Base-by-base conservation (phyloP, 2,797 vertebrate genomes). In the Notoglanidium macrostoma region DNA sequence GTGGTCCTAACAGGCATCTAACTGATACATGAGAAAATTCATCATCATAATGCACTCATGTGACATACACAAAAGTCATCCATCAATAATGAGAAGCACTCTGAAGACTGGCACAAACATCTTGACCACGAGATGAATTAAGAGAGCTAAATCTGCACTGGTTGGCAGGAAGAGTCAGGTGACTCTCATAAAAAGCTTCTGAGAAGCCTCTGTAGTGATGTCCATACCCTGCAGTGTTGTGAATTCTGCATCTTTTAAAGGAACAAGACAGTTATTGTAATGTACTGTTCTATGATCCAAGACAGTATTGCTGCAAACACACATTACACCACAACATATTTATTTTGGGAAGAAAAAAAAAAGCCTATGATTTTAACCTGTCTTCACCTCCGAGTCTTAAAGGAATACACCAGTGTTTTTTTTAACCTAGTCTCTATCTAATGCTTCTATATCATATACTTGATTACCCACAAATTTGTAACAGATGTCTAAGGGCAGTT, bases 171-270 rank as follows among this genome's bases (percentile, higher is more conserved):
- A 78, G 57, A 78, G 59, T 80, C 55, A 70, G 78, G 61, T 68
- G 61, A 86, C 63, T 73, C 17, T 84, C 44, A 83, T 59, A 76
- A 80, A 83, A 74, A 40, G 55, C 49, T 74, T 77, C 46, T 74
- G 19, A 68, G 70, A 81, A 82, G 74, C 54, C 59, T 67, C 73
- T 54, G 19, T 70, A 82, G n/a, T 83, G 55, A 73, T 54, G 40
- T 29, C 63, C 84, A 67, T 63, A 59, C 51, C 63, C 61, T 44
- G 54, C 61, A 54, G 68, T 54, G 68, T 35, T 83, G 21, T 40
- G 29, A 57, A 32, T 46, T 81, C 55, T 40, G 55, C 5, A 49
- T 49, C 1, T 68, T 70, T 40, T 88, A 59, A 44, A 61, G 44
- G 32, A 44, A n/a, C 35, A 40, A 26, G 40, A n/a, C 76, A 35